A percentile compares a stretch with the other conserved stretches of the same genome.
phyloP scores from a whole-genome alignment of 2,113 vertebrate species.

The Lepus europaeus region DNA sequence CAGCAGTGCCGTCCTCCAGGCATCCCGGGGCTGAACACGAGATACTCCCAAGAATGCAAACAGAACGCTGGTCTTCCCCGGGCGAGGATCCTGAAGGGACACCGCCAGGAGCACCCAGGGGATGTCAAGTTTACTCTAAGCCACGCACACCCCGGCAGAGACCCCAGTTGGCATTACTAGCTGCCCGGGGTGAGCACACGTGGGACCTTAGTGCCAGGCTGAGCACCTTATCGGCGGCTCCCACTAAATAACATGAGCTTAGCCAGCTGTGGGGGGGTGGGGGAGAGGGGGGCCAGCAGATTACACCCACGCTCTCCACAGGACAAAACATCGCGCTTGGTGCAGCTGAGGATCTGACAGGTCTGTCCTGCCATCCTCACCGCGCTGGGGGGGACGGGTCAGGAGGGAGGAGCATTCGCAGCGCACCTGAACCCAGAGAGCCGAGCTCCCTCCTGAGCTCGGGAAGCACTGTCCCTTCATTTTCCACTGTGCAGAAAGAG shows the following conservation, averaged over 20 bases:
- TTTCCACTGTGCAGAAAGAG: background rate
- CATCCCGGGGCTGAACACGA: background rate
- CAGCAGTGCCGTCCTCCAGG: background rate
- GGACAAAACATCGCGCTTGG: background rate
- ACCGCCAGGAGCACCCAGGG: background rate
- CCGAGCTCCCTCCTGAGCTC: background rate
- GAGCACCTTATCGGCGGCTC: background rate
- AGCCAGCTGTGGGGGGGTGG: background rate
- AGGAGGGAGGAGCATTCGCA: background rate
- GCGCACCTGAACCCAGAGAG: background rate
- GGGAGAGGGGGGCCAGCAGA: background rate
- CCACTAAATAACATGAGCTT: background rate
- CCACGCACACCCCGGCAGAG: background rate
- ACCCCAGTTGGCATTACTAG: background rate
- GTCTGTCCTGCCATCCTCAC: background rate
- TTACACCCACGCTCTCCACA: background rate
- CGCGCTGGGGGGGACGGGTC: background rate
- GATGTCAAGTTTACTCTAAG: background rate
- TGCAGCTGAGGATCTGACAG: background rate
- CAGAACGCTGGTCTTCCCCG: background rate
- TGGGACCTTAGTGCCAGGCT: background rate
- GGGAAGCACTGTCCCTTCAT: background rate
- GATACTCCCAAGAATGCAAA: background rate
- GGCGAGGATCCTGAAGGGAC: rapidly evolving
- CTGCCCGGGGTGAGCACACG: background rate